A percentile compares a stretch with the other conserved stretches of the same genome.
These are phyloP conservation scores for Hermetia illucens DNA, from an alignment of 1,140 invertebrate genomes.

Conservation along the genomic window DNA sequence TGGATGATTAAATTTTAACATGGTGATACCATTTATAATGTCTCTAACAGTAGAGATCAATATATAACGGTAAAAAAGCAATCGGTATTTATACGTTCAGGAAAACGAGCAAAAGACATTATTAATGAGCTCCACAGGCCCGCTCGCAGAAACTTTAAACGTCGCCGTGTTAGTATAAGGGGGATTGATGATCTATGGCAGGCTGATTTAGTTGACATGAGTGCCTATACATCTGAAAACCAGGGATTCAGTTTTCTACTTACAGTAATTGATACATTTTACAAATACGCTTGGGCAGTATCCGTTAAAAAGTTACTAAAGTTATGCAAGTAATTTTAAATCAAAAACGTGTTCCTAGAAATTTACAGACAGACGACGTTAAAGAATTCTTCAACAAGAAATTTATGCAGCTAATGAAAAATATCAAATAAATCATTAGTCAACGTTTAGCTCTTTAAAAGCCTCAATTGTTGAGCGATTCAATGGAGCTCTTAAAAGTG, in stretches of 20 bases:
- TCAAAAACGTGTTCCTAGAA: slow-evolving; percentile 17
- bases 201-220: slow-evolving; percentile 30
- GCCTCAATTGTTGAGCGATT: slow-evolving; percentile 31
- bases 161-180: slow-evolving; percentile 20
- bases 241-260: slow-evolving; percentile 30
- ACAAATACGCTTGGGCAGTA: slow-evolving; percentile 31
- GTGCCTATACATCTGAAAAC: slow-evolving; percentile 22
- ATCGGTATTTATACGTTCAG: too few relatives aligned
- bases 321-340: slow-evolving; percentile 18
- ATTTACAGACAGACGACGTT: slow-evolving; percentile 31
- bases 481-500: slow-evolving; percentile 31
- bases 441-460: slow-evolving; percentile 29
- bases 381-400: slow-evolving; percentile 29
- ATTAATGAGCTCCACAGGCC: slow-evolving; percentile 27
- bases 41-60: too few relatives aligned
- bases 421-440: slow-evolving; percentile 28
- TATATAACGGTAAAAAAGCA: too few relatives aligned
- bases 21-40: too few relatives aligned
- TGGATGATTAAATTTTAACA: too few relatives aligned
- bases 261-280: slow-evolving; percentile 32
- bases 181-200: slow-evolving; percentile 29
- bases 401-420: slow-evolving; percentile 21
- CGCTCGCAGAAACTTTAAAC: slow-evolving; percentile 23
- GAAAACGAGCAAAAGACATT: slow-evolving; percentile 11
- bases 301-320: slow-evolving; percentile 25